Conservation (phyloP, 2,888 invertebrate species). For the Perdita meconis region DNA sequence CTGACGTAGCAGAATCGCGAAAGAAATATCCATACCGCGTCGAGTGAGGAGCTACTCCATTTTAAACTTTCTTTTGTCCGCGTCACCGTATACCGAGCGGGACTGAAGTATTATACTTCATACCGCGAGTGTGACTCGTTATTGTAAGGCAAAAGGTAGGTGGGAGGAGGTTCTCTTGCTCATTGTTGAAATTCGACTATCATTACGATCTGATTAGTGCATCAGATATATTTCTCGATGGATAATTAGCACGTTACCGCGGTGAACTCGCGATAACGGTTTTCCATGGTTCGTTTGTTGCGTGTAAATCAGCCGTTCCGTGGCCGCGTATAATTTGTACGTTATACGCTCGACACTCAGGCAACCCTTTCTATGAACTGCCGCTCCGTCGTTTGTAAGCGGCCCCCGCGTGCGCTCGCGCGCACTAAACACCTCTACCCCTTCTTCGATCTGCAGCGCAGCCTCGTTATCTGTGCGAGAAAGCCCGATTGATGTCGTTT, state of each 20-base stretch:
- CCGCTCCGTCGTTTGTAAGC: slow-evolving; percentile 42
- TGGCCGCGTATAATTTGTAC: slow-evolving; percentile 60
- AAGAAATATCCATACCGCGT: no score
- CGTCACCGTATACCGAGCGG: no score
- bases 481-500: slow-evolving; percentile 51
- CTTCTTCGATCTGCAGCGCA: slow-evolving; percentile 13
- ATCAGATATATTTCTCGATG: slow-evolving; percentile 57
- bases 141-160: no score
- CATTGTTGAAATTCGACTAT: slow-evolving; percentile 21
- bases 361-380: slow-evolving; percentile 51
- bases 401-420: slow-evolving; percentile 1
- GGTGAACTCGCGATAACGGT: slow-evolving; percentile 50
- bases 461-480: slow-evolving; percentile 58
- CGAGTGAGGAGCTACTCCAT: no score
- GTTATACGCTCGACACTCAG: slow-evolving; percentile 51
- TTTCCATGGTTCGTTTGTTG: slow-evolving; percentile 54
- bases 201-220: slow-evolving; percentile 45
- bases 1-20: no score
- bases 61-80: no score
- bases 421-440: slow-evolving; percentile 2
- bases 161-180: no score
- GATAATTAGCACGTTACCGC: slow-evolving; percentile 52
- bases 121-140: no score
- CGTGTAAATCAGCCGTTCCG: slow-evolving; percentile 62
- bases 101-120: no score